Percentiles rank a stretch among this genome's conserved stretches.
Conservation (phyloP, 2,888 invertebrate species). For the Taenaris catops region DNA sequence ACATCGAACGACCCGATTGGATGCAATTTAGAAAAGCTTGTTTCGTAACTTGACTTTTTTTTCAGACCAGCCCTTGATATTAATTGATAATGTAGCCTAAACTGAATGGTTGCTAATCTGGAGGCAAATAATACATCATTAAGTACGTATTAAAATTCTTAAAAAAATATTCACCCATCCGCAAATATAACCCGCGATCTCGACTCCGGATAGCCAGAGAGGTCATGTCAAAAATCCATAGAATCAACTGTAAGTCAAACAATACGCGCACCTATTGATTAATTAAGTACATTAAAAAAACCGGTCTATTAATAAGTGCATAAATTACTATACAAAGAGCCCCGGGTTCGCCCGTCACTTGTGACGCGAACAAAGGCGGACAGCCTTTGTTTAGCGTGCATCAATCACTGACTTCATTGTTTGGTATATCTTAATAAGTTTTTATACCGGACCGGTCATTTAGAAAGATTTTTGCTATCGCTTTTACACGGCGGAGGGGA, state of each 20-base stretch:
- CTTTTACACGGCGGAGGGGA: slow-evolving; percentile 35
- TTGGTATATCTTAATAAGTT: slow-evolving; percentile 75
- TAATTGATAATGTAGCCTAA: too few species aligned
- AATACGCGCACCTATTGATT: slow-evolving; percentile 39
- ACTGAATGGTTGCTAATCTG: too few species aligned
- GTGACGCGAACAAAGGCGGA: slow-evolving; percentile 50
- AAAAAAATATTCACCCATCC: too few species aligned
- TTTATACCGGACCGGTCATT: slow-evolving; percentile 71
- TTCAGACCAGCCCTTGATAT: too few species aligned
- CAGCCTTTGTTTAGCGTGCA: slow-evolving; percentile 63
- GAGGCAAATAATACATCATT: too few species aligned
- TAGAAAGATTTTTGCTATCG: slow-evolving; percentile 66
- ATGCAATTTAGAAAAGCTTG: too few species aligned
- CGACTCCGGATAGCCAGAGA: too few species aligned
- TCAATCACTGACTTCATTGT: slow-evolving; percentile 69
- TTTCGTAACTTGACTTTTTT: too few species aligned
- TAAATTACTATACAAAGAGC: slow-evolving; percentile 43
- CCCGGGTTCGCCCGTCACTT: slow-evolving; percentile 41
- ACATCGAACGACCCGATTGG: too few species aligned
- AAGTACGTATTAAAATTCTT: too few species aligned
- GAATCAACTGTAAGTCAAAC: slow-evolving; percentile 15
- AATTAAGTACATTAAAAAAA: slow-evolving; percentile 62
- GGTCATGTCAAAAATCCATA: too few species aligned
- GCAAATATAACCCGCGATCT: too few species aligned
- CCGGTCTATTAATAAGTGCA: slow-evolving; percentile 69